Percentiles rank a stretch among this genome's conserved stretches.
These are phyloP conservation scores for Tachina grossa DNA, from an alignment of 2,888 invertebrate genomes.

Conservation along the genomic window DNA sequence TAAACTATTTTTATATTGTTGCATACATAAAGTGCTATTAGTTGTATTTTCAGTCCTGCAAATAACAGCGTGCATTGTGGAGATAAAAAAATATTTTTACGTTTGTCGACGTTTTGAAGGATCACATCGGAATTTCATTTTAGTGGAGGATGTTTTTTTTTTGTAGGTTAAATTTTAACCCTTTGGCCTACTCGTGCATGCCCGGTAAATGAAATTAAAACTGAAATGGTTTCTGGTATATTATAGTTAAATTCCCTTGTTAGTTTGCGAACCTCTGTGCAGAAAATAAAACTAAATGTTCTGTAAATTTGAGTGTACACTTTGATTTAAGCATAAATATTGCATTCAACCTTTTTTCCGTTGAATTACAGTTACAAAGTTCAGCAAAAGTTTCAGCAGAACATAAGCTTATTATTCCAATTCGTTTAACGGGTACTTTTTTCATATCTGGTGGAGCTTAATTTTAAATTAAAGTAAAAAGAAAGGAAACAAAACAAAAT, in stretches of 20 bases:
- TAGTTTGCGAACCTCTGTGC: slow-evolving; percentile 20
- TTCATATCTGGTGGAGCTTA: not conserved
- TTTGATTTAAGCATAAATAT: slow-evolving; percentile 59
- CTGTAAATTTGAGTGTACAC: slow-evolving; percentile 34
- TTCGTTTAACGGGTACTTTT: not conserved
- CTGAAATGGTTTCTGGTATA: not conserved
- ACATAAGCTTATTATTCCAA: not conserved
- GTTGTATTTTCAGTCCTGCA: too few species aligned
- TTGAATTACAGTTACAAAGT: slow-evolving; percentile 52
- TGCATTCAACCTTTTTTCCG: slow-evolving; percentile 32
- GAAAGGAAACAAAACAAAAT: too few species aligned
- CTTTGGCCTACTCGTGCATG: too few species aligned
- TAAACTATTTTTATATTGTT: too few species aligned
- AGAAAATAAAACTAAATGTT: slow-evolving; percentile 10
- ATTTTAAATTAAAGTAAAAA: not conserved
- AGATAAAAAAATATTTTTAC: too few species aligned
- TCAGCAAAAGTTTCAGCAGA: slow-evolving; percentile 29
- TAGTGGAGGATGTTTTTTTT: too few species aligned
- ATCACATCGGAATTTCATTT: too few species aligned
- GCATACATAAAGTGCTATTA: too few species aligned
- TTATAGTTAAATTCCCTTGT: not conserved
- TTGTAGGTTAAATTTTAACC: too few species aligned
- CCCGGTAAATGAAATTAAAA: too few species aligned
- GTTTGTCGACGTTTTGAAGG: too few species aligned
- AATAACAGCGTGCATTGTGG: too few species aligned